phyloP scores from a whole-genome alignment of 2,888 invertebrate genomes.

The Linyphia triangularis region DNA sequence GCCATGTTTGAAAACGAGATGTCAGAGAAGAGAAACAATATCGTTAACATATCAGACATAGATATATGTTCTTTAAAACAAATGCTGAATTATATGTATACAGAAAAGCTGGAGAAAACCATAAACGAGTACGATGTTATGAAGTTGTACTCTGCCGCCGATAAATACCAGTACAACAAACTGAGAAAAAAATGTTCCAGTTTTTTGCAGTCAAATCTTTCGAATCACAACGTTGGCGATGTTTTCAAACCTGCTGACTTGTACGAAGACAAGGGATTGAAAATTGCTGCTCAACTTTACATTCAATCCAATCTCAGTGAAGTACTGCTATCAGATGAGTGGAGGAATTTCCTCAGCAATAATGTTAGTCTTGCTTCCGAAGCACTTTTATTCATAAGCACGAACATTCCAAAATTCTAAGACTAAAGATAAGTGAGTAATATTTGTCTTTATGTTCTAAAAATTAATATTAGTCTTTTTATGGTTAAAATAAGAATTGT shows the following conservation, averaged over 20 bases:
- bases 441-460: too few relatives aligned
- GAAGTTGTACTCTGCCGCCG: not conserved
- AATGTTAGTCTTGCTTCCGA: not conserved
- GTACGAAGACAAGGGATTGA: not conserved
- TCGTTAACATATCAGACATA: not conserved
- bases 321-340: not conserved
- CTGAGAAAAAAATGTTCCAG: not conserved
- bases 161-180: not conserved
- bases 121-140: not conserved
- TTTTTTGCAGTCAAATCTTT: not conserved
- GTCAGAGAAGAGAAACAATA: not conserved
- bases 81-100: not conserved
- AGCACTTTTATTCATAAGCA: not conserved
- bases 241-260: not conserved
- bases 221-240: not conserved
- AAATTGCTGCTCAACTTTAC: not conserved
- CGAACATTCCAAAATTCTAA: not conserved
- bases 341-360: not conserved
- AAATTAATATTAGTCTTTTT: too few relatives aligned
- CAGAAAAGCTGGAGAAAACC: not conserved
- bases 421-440: too few relatives aligned
- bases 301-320: not conserved
- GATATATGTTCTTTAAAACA: not conserved
- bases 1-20: constrained; percentile 21
- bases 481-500: too few relatives aligned